Conservation (phyloP, 2,888 invertebrate genomes). For the Drosophila neutralis region DNA sequence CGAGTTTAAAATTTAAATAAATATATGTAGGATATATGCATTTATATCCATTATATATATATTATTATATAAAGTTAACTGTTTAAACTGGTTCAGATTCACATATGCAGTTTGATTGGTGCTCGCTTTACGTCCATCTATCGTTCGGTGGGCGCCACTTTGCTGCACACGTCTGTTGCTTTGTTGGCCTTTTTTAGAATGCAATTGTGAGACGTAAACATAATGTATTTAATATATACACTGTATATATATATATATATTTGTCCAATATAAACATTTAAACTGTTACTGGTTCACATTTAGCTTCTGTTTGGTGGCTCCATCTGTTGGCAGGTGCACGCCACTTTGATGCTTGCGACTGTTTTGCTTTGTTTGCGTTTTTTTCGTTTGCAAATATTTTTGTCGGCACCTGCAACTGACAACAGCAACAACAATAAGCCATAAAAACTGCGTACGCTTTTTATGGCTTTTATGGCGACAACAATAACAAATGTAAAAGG, state of each 20-base stretch:
- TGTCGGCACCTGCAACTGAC: slow-evolving; percentile 31
- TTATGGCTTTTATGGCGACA: slow-evolving; percentile 29
- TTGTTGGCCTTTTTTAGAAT: slow-evolving; percentile 15
- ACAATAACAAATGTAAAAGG: slow-evolving; percentile 7
- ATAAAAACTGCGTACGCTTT: slow-evolving; percentile 36
- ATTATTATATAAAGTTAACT: not conserved
- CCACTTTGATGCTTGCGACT: slow-evolving; percentile 27
- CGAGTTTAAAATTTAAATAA: not conserved
- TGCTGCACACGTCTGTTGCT: slow-evolving; percentile 1
- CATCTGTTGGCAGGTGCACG: slow-evolving; percentile 1
- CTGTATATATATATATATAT: not conserved
- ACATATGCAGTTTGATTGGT: not conserved
- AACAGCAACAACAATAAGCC: slow-evolving; percentile 22
- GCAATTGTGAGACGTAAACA: not conserved
- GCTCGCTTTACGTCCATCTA: slow-evolving; percentile 7
- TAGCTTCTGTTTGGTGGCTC: not conserved
- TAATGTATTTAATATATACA: not conserved
- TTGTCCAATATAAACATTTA: not conserved
- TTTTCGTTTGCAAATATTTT: slow-evolving; percentile 12
- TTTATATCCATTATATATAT: not conserved
- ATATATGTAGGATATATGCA: not conserved
- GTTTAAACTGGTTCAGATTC: not conserved
- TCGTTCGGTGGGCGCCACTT: slow-evolving; percentile 8
- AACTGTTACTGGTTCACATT: not conserved
- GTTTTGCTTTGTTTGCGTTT: slow-evolving; percentile 34